Conservation (phyloP, 2,888 invertebrate genomes). For the Seira sanloemensis region DNA sequence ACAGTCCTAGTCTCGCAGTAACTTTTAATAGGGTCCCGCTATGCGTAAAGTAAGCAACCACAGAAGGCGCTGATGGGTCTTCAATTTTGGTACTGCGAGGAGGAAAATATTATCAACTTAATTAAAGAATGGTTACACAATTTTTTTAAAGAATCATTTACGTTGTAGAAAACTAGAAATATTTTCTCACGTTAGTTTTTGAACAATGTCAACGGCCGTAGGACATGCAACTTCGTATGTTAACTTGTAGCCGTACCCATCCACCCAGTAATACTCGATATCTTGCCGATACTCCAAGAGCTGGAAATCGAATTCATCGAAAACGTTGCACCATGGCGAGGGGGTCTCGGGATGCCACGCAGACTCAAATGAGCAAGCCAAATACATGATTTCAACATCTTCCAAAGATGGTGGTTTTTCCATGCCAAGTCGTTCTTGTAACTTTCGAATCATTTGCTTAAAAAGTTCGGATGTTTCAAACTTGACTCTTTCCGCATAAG, state of each 20-base stretch:
- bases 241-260: conserved; percentile 87
- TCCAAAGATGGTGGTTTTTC: conserved; percentile 77
- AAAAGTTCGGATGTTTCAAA: conserved; percentile 69
- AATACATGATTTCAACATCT: conserved; percentile 79
- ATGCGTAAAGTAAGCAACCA: conserved; percentile 83
- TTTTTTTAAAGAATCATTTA: no score
- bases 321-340: conserved; percentile 89
- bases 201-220: conserved; percentile 83
- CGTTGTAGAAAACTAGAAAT: no score
- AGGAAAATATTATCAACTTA: neutral
- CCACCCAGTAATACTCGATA: conserved; percentile 87
- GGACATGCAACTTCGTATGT: conserved; percentile 87
- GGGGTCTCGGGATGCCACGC: conserved; percentile 81
- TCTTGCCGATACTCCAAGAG: conserved; percentile 86
- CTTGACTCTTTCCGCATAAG: conserved; percentile 69
- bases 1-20: conserved; percentile 84
- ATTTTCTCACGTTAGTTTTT: conserved; percentile 81
- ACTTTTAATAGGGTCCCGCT: conserved; percentile 89
- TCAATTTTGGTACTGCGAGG: conserved; percentile 32
- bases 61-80: conserved; percentile 35
- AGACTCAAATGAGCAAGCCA: conserved; percentile 87
- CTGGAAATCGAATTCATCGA: conserved; percentile 79
- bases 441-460: conserved; percentile 74
- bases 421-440: conserved; percentile 81
- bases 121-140: no score